Base-by-base conservation (phyloP, 2,797 vertebrate species). In the Cheirogaleus major region DNA sequence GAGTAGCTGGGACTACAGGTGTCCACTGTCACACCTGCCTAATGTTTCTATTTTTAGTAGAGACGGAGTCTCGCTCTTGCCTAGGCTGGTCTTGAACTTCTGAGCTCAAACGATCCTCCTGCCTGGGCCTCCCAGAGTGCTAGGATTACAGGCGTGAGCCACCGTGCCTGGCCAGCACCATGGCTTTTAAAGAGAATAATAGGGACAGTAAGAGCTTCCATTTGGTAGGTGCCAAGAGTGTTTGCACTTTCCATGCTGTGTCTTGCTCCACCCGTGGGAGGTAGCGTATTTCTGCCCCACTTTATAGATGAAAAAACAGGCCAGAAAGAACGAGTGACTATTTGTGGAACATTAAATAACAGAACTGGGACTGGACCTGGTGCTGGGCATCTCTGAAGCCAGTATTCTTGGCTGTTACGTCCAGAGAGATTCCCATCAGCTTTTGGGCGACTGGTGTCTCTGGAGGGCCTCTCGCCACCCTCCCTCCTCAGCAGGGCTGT, bases 401-500 rank as follows among this genome's bases (percentile, higher is more conserved):
- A 35, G 22, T 0, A 0, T 55, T 35, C 20, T 38, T 63, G 61
- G 20, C 43, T 2, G 3, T 69, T 38, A 9, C 0, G 11, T 90
- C 38, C n/a, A 65, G 94, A 91, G 67, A 90, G 59, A 32, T 2
- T 55, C 27, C 69, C 27, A 1, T 50, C 35, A 50, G 69, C 8
- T 76, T 72, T 50, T 4, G 8, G 52, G 43, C 3, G 43, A 17
- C 55, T 30, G 22, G 30, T 0, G 3, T 22, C 22, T 50, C 41
- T 15, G 3, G 0, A 57, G 84, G 52, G 20, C 59, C 41, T 76
- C 12, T 17, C 0, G 0, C 23, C 30, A 67, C 14, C 59, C 12
- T 75, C 55, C 50, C 63, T 73, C 8, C 27, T 22, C 11, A 35
- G 76, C n/a, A 67, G 57, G 23, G 4, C n/a, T 17, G 6, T 45